Conservation (phyloP, 2,888 invertebrate genomes). For the Lapara coniferarum region DNA sequence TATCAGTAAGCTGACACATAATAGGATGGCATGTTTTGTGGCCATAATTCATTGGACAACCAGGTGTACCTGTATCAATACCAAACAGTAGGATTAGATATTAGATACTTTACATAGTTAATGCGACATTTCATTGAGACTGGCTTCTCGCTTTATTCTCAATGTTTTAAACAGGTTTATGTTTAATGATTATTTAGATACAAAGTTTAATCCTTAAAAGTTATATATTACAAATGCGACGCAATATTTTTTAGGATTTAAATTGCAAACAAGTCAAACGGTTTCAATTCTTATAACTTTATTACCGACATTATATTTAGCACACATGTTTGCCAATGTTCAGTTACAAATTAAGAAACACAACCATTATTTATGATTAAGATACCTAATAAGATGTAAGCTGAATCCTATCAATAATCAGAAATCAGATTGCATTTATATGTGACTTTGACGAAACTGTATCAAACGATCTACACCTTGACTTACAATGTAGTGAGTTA, state of each 20-base stretch:
- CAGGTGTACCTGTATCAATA: constrained; percentile 12
- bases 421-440: constrained; percentile 3
- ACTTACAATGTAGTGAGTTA: constrained; percentile 21
- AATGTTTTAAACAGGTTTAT: not conserved
- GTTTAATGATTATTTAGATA: not conserved
- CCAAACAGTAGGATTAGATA: constrained; percentile 26
- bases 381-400: constrained; percentile 12
- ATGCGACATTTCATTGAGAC: not conserved
- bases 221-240: not conserved
- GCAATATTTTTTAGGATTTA: not conserved
- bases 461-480: constrained; percentile 21
- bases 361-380: constrained; percentile 1
- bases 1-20: constrained; percentile 62
- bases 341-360: not conserved
- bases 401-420: constrained; percentile 19
- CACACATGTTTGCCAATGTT: not conserved
- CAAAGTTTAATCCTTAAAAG: constrained; percentile 4
- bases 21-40: constrained; percentile 59
- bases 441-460: constrained; percentile 22
- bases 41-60: constrained; percentile 36
- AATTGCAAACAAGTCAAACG: not conserved
- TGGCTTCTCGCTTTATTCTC: not conserved
- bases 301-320: not conserved
- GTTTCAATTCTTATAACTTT: not conserved
- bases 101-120: constrained; percentile 14